phyloP scores from a whole-genome alignment of 2,888 invertebrate species.

The Mythimna vitellina region DNA sequence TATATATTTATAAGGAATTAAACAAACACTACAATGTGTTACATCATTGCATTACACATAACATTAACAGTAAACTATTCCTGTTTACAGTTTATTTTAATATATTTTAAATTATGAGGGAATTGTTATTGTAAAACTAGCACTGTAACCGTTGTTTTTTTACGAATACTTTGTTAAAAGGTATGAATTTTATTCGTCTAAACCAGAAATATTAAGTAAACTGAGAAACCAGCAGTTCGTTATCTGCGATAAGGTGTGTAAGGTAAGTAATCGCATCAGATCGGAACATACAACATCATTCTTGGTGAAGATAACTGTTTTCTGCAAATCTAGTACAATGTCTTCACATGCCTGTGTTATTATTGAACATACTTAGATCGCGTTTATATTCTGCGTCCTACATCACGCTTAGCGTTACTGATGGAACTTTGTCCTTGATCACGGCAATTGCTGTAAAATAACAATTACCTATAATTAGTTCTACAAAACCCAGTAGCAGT shows the following conservation, averaged over 20 bases:
- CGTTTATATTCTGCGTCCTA: slow-evolving; percentile 31
- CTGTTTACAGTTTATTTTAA: slow-evolving; percentile 11
- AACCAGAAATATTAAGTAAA: slow-evolving; percentile 22
- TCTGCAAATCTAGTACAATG: slow-evolving; percentile 53
- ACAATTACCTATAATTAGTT: slow-evolving; percentile 11
- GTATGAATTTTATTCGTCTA: slow-evolving; percentile 6
- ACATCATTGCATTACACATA: slow-evolving; percentile 38
- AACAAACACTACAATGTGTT: slow-evolving; percentile 22
- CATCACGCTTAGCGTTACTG: slow-evolving; percentile 17
- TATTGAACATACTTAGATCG: slow-evolving; percentile 27
- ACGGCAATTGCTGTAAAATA: slow-evolving; percentile 6
- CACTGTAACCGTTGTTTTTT: not conserved
- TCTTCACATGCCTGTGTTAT: slow-evolving; percentile 39
- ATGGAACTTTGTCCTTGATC: slow-evolving; percentile 37
- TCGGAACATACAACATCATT: slow-evolving; percentile 42
- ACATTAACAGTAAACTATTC: not conserved
- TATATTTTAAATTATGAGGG: not conserved
- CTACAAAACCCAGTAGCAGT: slow-evolving; percentile 11
- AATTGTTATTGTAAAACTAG: slow-evolving; percentile 1
- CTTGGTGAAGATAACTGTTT: slow-evolving; percentile 57
- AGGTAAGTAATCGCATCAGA: slow-evolving; percentile 54
- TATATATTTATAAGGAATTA: slow-evolving; percentile 29
- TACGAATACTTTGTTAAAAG: not conserved
- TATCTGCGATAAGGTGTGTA: slow-evolving; percentile 62
- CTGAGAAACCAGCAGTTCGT: slow-evolving; percentile 47